Conservation (phyloP, 2,888 invertebrate species). For the Leptinotarsa tumamoca region DNA sequence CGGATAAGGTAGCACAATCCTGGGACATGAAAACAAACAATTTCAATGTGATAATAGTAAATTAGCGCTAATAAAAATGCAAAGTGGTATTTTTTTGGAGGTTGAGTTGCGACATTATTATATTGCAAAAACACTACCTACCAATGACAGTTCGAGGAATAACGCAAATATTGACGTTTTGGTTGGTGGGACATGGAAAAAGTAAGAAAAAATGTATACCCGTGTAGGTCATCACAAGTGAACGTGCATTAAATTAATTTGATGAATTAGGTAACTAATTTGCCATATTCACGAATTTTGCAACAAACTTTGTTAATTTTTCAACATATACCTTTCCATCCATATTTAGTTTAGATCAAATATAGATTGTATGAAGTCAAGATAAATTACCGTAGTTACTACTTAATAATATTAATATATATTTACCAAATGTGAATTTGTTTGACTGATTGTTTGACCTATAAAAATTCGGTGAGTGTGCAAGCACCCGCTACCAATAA, state of each 20-base stretch:
- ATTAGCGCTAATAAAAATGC: constrained; percentile 28
- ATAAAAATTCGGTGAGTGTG: too few species aligned
- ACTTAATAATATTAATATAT: too few species aligned
- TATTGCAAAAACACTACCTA: constrained; percentile 28
- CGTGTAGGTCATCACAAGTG: constrained; percentile 6
- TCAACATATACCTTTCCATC: background rate
- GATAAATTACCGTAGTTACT: too few species aligned
- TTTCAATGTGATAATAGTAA: constrained; percentile 24
- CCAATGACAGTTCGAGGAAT: constrained; percentile 15
- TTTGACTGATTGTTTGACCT: too few species aligned
- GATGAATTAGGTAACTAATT: background rate
- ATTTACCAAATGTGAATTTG: too few species aligned
- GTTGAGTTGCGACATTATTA: constrained; percentile 34
- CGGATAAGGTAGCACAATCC: constrained; percentile 19
- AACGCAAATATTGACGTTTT: constrained; percentile 12
- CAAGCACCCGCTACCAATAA: too few species aligned
- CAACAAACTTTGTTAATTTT: background rate
- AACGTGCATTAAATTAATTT: constrained; percentile 8
- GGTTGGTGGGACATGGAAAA: background rate
- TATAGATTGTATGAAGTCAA: too few species aligned
- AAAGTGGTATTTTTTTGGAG: constrained; percentile 38
- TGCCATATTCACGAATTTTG: background rate
- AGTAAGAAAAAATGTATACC: background rate
- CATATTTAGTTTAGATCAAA: too few species aligned
- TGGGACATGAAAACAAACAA: constrained; percentile 25